A percentile compares a stretch with the other conserved stretches of the same genome.
Conservation (phyloP, 2,113 vertebrate genomes). For the Dipodomys ordii region DNA sequence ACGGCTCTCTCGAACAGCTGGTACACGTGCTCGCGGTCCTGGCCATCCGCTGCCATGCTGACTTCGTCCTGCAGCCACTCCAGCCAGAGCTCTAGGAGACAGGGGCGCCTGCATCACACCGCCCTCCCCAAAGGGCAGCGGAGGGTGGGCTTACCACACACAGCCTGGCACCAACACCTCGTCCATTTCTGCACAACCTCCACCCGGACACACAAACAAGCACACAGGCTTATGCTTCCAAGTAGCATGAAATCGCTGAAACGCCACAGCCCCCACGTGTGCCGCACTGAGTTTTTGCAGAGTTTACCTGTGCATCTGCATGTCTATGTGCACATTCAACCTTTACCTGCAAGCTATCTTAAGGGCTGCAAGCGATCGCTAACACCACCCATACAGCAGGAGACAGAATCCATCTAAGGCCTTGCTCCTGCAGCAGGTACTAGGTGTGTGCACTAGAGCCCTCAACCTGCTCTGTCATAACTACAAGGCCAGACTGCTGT, state of each 20-base stretch:
- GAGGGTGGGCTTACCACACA: background rate
- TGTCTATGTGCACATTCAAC: background rate
- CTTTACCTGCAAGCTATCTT: background rate
- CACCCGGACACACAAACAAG: background rate
- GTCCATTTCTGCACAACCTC: background rate
- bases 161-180: too few species aligned
- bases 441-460: background rate
- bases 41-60: slow-evolving; percentile 90
- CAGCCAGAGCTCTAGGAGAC: slow-evolving; percentile 94
- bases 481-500: background rate
- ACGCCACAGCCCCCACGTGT: background rate
- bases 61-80: slow-evolving; percentile 99
- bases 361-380: too few species aligned
- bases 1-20: slow-evolving; percentile 95
- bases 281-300: background rate
- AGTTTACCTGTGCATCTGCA: background rate
- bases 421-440: fast-evolving
- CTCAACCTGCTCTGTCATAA: background rate
- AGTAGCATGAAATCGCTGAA: background rate
- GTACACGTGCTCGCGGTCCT: slow-evolving; percentile 93
- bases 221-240: background rate
- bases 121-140: background rate
- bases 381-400: background rate
- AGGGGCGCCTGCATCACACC: fast-evolving
- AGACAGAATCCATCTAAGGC: background rate